Evolutionary conservation across 2,797 vertebrate species (phyloP), one percentile per base, ranked within the genome.

Genomic region (Scarus forsteni): DNA sequence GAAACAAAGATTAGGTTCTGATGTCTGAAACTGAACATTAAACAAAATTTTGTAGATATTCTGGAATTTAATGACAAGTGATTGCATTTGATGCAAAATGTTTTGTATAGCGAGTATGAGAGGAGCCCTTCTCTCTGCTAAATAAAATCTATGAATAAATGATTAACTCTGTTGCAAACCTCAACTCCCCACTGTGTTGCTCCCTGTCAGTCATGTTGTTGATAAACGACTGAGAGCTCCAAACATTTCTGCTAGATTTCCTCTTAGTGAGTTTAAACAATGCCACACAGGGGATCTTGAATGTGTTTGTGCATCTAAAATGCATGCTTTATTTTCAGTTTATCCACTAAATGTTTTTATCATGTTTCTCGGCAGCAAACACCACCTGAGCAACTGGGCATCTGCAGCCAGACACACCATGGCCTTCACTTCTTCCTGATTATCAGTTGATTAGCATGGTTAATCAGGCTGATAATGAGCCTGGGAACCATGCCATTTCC

Each of bases 401-500:
- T 67, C 64, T 49, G 36, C 10, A 58, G 64, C 56, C 56, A 58
- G 74, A 59, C 71, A 69, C 68, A 66, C 60, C 13, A 56, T 43
- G 52, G 58, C 79, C 73, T 61, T 68, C 15, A 19, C 79, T 80
- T 77, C 66, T 67, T 62, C 69, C 77, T 89, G 93, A 92, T 95
- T 89, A 92, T 85, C 81, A 87, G 90, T 79, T 95, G 93, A 94
- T 96, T 94, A 94, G 91, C 67, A 77, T 84, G 89, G 79, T 92
- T 94, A 94, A 95, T 95, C 92, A 94, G 91, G 84, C 90, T 91
- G 88, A 88, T 91, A 93, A 95, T 93, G 92, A 94, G 87, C 87
- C 83, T 50, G 57, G 84, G 88, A 78, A 1, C 16, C 8, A 3
- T 77, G 90, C 85, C 86, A 87, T 90, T 90, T 89, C 77, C 85